phyloP scores from a whole-genome alignment of 2,888 invertebrate genomes.

The Ceraclea dissimilis region DNA sequence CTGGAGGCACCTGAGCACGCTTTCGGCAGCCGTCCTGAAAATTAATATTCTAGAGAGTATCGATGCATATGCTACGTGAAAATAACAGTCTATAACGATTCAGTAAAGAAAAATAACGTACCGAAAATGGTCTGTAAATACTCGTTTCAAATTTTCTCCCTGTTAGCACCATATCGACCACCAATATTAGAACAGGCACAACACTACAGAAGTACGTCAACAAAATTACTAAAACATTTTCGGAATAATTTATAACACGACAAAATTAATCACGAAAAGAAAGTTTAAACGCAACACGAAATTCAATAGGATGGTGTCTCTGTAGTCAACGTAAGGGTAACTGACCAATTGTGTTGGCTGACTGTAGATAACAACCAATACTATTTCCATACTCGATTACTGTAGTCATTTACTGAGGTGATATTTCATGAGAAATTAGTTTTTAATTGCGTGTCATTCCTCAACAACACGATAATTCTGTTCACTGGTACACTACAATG shows the following conservation, averaged over 20 bases:
- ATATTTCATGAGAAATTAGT: conserved; percentile 11
- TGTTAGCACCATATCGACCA: conserved; percentile 6
- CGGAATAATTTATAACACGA: no score
- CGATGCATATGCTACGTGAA: no score
- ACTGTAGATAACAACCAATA: neutral
- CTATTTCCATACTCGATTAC: neutral
- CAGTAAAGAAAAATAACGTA: no score
- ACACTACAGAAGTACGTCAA: neutral
- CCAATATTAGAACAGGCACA: conserved; percentile 4
- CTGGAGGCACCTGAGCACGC: no score
- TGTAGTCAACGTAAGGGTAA: neutral
- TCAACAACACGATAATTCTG: conserved; percentile 7
- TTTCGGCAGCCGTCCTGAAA: no score
- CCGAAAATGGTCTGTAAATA: conserved; percentile 1
- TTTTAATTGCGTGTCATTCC: conserved; percentile 11
- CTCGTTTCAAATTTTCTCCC: conserved; percentile 3
- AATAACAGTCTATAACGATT: no score
- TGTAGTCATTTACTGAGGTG: conserved; percentile 7
- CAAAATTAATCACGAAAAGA: no score
- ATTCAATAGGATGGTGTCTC: no score
- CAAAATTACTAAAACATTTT: no score
- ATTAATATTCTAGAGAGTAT: no score
- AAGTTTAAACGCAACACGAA: no score
- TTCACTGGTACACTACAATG: neutral
- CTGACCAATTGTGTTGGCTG: neutral